Evolutionary conservation across 2,113 vertebrate genomes (phyloP).

Genomic region (Strigops habroptila): DNA sequence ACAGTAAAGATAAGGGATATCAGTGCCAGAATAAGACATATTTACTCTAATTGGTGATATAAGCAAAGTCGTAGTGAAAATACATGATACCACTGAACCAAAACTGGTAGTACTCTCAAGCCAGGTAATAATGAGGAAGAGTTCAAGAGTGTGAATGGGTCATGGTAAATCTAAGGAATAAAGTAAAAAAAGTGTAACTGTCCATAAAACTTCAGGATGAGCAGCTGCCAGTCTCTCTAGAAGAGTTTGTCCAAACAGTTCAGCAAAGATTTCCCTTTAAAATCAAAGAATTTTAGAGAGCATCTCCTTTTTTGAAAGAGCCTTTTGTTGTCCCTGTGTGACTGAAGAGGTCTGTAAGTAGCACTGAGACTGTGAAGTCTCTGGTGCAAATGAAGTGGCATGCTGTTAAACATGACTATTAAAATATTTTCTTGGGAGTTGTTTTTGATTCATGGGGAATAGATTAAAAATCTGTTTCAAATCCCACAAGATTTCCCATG

Average conservation of each 20-base stretch:
- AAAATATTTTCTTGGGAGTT: conserved; percentile 69
- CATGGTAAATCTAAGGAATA: background rate
- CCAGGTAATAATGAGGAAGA: background rate
- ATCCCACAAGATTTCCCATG: conserved; percentile 63
- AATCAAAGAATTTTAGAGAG: background rate
- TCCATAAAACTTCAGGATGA: background rate
- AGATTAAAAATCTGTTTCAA: conserved; percentile 71
- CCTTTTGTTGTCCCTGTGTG: conserved; percentile 28
- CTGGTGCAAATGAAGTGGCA: conserved; percentile 11
- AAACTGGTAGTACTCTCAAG: background rate
- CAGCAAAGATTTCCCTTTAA: background rate
- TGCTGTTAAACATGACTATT: conserved; percentile 68
- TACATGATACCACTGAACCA: background rate
- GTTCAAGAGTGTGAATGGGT: background rate
- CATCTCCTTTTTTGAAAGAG: background rate
- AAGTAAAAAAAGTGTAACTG: background rate
- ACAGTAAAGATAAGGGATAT: background rate
- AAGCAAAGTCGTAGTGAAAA: background rate
- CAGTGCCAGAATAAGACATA: background rate
- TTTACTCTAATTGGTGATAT: background rate
- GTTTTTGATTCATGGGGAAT: conserved; percentile 73
- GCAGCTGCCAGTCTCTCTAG: background rate
- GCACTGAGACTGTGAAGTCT: background rate
- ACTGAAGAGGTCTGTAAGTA: background rate
- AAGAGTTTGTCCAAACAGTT: background rate